phyloP scores from a whole-genome alignment of 2,888 invertebrate species.

The Eupeodes latifasciatus region DNA sequence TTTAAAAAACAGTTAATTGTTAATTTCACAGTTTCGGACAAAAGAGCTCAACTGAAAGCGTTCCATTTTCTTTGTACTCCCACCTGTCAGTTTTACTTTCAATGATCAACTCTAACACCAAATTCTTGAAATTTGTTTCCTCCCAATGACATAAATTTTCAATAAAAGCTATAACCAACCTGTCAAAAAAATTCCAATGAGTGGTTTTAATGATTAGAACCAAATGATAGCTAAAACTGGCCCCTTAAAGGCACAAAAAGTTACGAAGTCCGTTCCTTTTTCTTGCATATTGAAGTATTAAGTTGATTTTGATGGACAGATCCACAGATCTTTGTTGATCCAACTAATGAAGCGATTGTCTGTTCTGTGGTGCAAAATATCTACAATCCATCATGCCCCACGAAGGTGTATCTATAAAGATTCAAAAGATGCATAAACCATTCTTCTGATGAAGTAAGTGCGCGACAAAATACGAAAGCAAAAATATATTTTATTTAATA shows the following conservation, averaged over 20 bases:
- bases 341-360: conserved; percentile 14
- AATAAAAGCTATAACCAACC: too few species aligned
- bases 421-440: conserved; percentile 30
- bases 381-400: too few species aligned
- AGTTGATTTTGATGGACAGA: background rate
- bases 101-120: too few species aligned
- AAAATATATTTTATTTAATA: conserved; percentile 53
- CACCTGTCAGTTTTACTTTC: too few species aligned
- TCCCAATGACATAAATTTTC: too few species aligned
- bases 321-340: conserved; percentile 33
- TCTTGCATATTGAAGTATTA: background rate
- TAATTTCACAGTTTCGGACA: too few species aligned
- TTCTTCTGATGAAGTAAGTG: background rate
- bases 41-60: too few species aligned
- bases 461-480: conserved; percentile 8
- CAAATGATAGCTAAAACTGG: background rate
- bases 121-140: too few species aligned
- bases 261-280: background rate
- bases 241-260: background rate
- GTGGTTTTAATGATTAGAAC: too few species aligned
- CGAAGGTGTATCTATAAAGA: conserved; percentile 17
- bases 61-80: too few species aligned
- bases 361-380: background rate
- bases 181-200: too few species aligned
- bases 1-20: too few species aligned